phyloP scores from a whole-genome alignment of 2,113 vertebrate genomes.

The Thinocorus orbignyianus region DNA sequence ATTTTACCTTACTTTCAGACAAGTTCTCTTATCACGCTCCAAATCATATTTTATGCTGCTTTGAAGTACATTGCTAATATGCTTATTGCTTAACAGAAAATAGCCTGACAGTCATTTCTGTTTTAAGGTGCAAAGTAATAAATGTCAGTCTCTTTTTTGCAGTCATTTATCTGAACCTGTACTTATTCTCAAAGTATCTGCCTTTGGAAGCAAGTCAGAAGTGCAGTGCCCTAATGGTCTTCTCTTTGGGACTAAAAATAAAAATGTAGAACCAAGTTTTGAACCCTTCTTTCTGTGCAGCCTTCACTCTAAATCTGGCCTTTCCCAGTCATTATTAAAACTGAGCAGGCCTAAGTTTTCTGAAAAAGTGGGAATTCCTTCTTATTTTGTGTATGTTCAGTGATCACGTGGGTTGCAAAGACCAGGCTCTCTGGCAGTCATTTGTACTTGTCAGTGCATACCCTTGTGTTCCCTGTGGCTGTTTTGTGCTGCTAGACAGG shows the following conservation, averaged over 20 bases:
- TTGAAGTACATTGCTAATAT: conserved; percentile 64
- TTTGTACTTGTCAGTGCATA: conserved; percentile 57
- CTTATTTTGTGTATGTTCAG: neutral
- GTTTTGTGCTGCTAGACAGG: conserved; percentile 49
- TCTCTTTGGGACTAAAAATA: neutral
- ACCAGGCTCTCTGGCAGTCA: neutral
- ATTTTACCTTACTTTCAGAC: conserved; percentile 58
- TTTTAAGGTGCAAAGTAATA: conserved; percentile 60
- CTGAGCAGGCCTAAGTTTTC: neutral
- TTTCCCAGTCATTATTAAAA: neutral
- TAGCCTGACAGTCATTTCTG: conserved; percentile 19
- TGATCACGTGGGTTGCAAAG: neutral
- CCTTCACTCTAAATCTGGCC: neutral
- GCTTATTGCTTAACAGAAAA: conserved; percentile 55
- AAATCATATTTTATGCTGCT: conserved; percentile 65
- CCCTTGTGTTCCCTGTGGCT: conserved; percentile 37
- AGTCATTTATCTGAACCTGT: conserved; percentile 25
- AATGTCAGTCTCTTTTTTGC: conserved; percentile 29
- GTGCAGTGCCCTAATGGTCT: neutral
- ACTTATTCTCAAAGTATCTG: conserved; percentile 3
- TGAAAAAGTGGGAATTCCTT: neutral
- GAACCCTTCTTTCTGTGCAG: neutral
- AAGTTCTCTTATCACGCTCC: conserved; percentile 64
- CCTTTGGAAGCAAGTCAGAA: conserved; percentile 16
- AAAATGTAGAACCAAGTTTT: neutral